Conservation (phyloP, 1,140 invertebrate genomes). For the Reticulitermes speratus region DNA sequence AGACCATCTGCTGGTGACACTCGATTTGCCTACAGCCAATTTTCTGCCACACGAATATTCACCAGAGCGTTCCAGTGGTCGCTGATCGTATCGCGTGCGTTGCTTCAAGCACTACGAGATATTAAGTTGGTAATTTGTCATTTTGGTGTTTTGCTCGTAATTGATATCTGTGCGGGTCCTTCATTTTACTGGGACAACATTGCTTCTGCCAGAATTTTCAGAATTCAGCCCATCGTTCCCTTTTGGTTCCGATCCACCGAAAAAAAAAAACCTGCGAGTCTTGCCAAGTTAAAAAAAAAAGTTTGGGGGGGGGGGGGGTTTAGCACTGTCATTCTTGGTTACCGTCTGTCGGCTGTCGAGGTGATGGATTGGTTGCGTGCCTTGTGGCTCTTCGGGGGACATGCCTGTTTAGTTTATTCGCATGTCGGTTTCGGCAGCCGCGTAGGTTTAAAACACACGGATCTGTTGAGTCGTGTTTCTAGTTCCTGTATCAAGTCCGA, state of each 20-base stretch:
- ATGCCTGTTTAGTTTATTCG: too few relatives aligned
- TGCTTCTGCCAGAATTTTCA: neutral
- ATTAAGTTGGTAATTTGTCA: neutral
- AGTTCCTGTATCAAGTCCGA: too few relatives aligned
- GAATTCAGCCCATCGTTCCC: too few relatives aligned
- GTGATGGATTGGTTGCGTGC: neutral
- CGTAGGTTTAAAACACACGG: too few relatives aligned
- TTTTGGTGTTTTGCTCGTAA: neutral
- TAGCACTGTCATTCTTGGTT: neutral
- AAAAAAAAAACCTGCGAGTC: neutral
- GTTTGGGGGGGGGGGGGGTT: too few relatives aligned
- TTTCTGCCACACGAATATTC: neutral
- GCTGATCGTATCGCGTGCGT: neutral
- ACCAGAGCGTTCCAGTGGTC: neutral
- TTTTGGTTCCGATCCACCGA: too few relatives aligned
- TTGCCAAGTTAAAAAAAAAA: neutral
- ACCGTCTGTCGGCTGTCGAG: neutral
- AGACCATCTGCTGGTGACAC: neutral
- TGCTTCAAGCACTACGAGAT: neutral
- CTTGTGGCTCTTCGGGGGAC: too few relatives aligned
- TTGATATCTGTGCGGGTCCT: neutral
- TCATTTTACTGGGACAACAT: neutral
- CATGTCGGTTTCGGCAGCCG: too few relatives aligned
- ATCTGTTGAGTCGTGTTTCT: too few relatives aligned
- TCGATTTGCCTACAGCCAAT: neutral